Conservation (phyloP, 2,113 vertebrate genomes). For the Meriones unguiculatus region DNA sequence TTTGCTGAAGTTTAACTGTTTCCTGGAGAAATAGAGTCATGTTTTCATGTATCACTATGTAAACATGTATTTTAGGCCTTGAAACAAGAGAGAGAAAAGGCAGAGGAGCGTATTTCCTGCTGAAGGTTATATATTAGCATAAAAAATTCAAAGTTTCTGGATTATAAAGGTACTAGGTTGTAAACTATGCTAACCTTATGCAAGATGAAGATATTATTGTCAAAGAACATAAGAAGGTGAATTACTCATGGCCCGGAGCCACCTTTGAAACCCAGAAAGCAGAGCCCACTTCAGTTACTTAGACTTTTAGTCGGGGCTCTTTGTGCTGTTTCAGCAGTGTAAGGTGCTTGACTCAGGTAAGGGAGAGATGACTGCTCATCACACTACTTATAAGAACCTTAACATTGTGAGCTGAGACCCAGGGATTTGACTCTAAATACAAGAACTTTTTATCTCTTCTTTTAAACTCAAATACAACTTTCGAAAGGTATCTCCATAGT, state of each 20-base stretch:
- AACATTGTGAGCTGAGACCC: constrained; percentile 46
- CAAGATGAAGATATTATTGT: constrained; percentile 73
- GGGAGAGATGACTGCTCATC: constrained; percentile 33
- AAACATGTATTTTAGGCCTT: constrained; percentile 86
- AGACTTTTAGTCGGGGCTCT: constrained; percentile 48
- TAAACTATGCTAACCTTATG: constrained; percentile 68
- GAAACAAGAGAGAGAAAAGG: constrained; percentile 64
- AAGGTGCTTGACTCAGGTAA: constrained; percentile 53
- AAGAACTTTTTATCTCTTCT: constrained; percentile 46
- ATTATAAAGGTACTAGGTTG: constrained; percentile 67
- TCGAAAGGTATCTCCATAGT: not conserved
- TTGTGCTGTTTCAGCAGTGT: constrained; percentile 58
- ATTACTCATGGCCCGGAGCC: constrained; percentile 71
- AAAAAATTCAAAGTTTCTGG: constrained; percentile 71
- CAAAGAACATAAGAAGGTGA: constrained; percentile 63
- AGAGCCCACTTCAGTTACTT: not conserved
- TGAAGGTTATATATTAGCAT: not conserved
- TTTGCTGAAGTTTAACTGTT: constrained; percentile 91
- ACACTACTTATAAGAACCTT: constrained; percentile 49
- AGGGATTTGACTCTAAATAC: constrained; percentile 30
- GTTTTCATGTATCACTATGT: constrained; percentile 86
- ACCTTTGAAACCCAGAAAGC: constrained; percentile 63
- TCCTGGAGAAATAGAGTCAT: constrained; percentile 88
- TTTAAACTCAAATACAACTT: constrained; percentile 50
- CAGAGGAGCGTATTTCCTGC: not conserved